Conservation (phyloP, 1,140 invertebrate species). For the Bombus breviceps region DNA sequence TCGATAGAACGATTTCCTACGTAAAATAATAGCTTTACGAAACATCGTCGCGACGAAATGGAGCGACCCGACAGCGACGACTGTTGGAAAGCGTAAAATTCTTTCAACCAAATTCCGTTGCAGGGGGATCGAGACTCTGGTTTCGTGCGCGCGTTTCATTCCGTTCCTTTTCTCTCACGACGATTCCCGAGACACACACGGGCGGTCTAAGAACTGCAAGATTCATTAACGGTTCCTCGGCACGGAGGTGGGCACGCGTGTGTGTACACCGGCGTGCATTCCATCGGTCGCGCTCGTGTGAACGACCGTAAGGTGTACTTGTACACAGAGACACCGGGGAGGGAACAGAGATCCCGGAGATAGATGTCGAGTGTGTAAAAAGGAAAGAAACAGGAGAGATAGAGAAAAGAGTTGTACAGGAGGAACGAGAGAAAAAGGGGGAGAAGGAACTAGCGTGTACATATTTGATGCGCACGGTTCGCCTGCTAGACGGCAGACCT, state of each 20-base stretch:
- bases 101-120: conserved; percentile 22
- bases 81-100: not conserved
- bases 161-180: conserved; percentile 15
- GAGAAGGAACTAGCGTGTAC: conserved; percentile 4
- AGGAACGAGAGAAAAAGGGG: not conserved
- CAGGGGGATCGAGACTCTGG: conserved; percentile 15
- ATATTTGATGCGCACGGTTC: conserved; percentile 74
- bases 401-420: conserved; percentile 3
- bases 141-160: conserved; percentile 29
- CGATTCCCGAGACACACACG: conserved; percentile 43
- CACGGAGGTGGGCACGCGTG: conserved; percentile 70
- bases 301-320: conserved; percentile 65
- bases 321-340: conserved; percentile 35
- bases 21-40: not conserved
- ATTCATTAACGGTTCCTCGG: conserved; percentile 80
- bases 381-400: conserved; percentile 32
- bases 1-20: too few species aligned
- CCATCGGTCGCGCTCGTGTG: conserved; percentile 60
- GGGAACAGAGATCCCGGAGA: conserved; percentile 40
- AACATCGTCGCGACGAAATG: not conserved
- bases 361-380: conserved; percentile 45
- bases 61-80: not conserved
- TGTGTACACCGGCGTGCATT: conserved; percentile 48
- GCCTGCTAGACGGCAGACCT: conserved; percentile 70
- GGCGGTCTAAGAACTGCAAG: conserved; percentile 71